Evolutionary conservation across 2,888 invertebrate genomes (phyloP).

Genomic region (Heteromurus nitidus): DNA sequence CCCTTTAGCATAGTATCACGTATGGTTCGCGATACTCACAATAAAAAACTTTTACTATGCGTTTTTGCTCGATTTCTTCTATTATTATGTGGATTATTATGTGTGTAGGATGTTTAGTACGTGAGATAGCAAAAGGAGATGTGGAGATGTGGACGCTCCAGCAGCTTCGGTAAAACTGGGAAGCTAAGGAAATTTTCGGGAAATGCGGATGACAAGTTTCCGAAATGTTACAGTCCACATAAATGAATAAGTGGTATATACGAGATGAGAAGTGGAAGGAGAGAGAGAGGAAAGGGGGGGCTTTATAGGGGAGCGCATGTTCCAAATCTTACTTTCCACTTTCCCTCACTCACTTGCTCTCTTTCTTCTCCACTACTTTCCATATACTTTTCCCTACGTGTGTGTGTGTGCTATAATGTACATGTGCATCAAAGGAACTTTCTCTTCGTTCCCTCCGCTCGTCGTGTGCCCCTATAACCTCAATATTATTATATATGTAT

Average conservation of each 20-base stretch:
- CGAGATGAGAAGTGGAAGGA: constrained; percentile 43
- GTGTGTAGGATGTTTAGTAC: constrained; percentile 15
- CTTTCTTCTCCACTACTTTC: constrained; percentile 6
- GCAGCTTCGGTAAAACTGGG: constrained; percentile 66
- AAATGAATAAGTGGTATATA: constrained; percentile 50
- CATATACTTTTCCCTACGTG: constrained; percentile 11
- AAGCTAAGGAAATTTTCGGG: constrained; percentile 66
- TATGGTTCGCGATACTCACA: constrained; percentile 25
- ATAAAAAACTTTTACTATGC: constrained; percentile 39
- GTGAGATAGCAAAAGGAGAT: constrained; percentile 22
- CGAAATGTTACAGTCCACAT: constrained; percentile 63
- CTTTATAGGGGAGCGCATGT: constrained; percentile 62
- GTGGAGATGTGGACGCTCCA: constrained; percentile 63
- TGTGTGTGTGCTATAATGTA: constrained; percentile 10
- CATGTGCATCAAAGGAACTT: not conserved
- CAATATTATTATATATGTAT: constrained; percentile 19
- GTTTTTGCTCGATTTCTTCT: constrained; percentile 14
- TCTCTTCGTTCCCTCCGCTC: constrained; percentile 13
- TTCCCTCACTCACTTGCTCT: constrained; percentile 45
- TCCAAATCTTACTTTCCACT: constrained; percentile 60
- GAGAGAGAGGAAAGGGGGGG: constrained; percentile 31
- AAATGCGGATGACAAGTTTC: constrained; percentile 68
- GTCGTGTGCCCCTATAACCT: constrained; percentile 32
- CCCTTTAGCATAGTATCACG: constrained; percentile 33
- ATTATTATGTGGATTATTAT: not conserved